A percentile compares a stretch with the other conserved stretches of the same genome.
These are phyloP conservation scores for Drosophila mayaguana DNA, from an alignment of 2,888 invertebrate genomes.

Conservation along the genomic window DNA sequence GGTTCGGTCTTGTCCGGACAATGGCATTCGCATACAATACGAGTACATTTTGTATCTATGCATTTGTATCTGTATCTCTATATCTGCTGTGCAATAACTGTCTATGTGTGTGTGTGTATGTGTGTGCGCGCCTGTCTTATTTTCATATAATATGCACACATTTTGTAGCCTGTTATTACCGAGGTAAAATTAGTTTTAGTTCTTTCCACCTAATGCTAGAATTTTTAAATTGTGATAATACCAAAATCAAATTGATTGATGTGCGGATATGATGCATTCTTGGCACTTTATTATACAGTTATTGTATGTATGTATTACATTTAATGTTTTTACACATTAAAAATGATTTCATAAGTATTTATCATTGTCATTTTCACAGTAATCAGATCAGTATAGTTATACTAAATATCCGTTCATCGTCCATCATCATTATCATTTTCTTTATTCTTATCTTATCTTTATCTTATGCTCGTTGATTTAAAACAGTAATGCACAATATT, in stretches of 20 bases:
- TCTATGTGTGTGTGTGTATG: background rate
- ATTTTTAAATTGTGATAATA: conserved; percentile 49
- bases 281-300: background rate
- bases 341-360: background rate
- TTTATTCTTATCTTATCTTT: no score
- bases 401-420: no score
- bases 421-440: no score
- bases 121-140: conserved; percentile 5
- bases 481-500: no score
- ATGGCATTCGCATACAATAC: conserved; percentile 55
- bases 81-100: conserved; percentile 26
- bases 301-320: background rate
- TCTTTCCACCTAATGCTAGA: conserved; percentile 45
- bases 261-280: conserved; percentile 29
- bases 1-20: conserved; percentile 49
- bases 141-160: conserved; percentile 65
- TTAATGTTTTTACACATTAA: background rate
- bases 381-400: background rate
- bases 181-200: conserved; percentile 65
- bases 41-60: conserved; percentile 37
- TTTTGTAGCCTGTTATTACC: conserved; percentile 50
- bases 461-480: no score
- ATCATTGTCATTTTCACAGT: background rate
- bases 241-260: conserved; percentile 58
- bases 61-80: conserved; percentile 25